Evolutionary conservation across 2,113 vertebrate species (phyloP).

Genomic region (Pogona vitticeps): DNA sequence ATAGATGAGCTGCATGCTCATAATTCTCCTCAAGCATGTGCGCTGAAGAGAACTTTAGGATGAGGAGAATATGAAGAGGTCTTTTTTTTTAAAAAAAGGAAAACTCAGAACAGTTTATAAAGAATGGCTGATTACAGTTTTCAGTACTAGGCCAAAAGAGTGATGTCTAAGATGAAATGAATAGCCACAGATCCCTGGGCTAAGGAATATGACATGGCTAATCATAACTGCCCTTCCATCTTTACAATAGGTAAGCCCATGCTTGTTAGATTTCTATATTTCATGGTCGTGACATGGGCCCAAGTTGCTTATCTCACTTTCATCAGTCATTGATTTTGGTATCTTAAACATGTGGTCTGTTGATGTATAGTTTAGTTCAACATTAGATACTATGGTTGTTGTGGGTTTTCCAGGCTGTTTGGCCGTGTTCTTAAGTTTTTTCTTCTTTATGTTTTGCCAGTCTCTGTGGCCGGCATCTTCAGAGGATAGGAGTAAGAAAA

Average conservation of each 20-base stretch:
- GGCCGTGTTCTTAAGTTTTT: too few species aligned
- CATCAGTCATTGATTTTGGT: neutral
- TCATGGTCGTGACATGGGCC: too few species aligned
- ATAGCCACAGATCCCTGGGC: neutral
- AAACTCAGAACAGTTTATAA: neutral
- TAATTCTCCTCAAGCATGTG: neutral
- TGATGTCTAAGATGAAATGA: neutral
- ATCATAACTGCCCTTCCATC: neutral
- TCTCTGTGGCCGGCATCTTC: too few species aligned
- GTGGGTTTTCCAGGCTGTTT: too few species aligned
- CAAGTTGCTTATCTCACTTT: too few species aligned
- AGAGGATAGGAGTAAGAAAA: too few species aligned
- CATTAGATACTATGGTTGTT: too few species aligned
- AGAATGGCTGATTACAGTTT: neutral
- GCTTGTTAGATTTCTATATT: neutral
- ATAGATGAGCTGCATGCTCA: neutral
- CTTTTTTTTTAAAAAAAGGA: neutral
- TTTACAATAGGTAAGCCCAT: neutral
- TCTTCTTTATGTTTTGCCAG: too few species aligned
- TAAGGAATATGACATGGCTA: neutral
- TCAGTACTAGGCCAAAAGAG: neutral
- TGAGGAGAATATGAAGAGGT: neutral
- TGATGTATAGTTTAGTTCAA: too few species aligned
- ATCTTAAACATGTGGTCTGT: too few species aligned
- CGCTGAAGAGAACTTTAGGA: slow-evolving; percentile 1